These are phyloP conservation scores for Corythornis leucogaster DNA, from an alignment of 2,797 vertebrate species.

Conservation along the genomic window DNA sequence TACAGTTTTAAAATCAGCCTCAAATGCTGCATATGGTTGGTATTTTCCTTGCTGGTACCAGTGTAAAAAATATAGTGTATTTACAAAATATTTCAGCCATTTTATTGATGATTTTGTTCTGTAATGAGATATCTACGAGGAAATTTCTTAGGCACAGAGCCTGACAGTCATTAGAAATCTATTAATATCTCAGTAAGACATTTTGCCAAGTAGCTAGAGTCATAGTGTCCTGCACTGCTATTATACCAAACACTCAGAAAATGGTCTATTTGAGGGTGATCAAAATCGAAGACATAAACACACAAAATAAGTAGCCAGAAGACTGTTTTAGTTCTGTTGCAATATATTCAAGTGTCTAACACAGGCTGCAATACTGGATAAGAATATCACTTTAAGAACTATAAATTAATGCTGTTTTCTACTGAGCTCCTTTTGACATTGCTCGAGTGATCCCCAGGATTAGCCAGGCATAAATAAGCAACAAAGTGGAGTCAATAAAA, in stretches of 20 bases:
- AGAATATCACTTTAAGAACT: slow-evolving; percentile 2
- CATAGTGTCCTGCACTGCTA: slow-evolving; percentile 46
- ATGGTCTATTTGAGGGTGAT: slow-evolving; percentile 57
- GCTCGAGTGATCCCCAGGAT: background rate
- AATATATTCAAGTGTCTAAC: background rate
- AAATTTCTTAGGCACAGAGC: slow-evolving; percentile 78
- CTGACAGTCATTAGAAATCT: slow-evolving; percentile 83
- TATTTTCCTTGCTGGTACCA: slow-evolving; percentile 76
- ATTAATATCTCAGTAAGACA: slow-evolving; percentile 83
- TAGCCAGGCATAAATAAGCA: slow-evolving; percentile 11
- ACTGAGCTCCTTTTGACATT: background rate
- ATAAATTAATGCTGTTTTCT: slow-evolving; percentile 13
- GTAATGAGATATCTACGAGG: slow-evolving; percentile 81
- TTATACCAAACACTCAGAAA: slow-evolving; percentile 67
- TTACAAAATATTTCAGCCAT: slow-evolving; percentile 77
- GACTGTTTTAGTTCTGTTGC: slow-evolving; percentile 12
- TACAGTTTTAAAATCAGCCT: slow-evolving; percentile 77
- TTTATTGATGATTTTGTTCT: slow-evolving; percentile 83
- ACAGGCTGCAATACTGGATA: background rate
- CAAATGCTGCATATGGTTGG: slow-evolving; percentile 80
- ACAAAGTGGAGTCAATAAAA: background rate
- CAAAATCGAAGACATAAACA: slow-evolving; percentile 62
- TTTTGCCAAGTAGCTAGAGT: slow-evolving; percentile 70
- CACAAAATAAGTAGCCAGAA: slow-evolving; percentile 34
- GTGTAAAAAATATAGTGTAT: slow-evolving; percentile 69